Evolutionary conservation across 2,797 vertebrate species (phyloP).

Genomic region (Chiropotes sagulatus): DNA sequence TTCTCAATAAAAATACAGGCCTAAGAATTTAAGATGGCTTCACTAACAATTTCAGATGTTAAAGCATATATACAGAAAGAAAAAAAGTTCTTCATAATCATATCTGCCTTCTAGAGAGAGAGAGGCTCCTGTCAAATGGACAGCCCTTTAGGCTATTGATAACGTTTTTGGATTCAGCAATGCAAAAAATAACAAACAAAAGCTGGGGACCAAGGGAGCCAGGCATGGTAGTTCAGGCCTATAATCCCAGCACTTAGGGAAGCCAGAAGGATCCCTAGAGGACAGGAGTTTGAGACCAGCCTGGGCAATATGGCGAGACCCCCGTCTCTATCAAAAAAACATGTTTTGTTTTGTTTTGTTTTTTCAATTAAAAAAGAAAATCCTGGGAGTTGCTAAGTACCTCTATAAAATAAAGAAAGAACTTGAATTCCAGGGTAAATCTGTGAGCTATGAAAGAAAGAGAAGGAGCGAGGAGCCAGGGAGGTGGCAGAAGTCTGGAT

Average conservation of each 20-base stretch:
- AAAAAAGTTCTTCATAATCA: not conserved
- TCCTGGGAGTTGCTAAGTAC: not conserved
- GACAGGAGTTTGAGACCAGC: no score
- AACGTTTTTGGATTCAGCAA: not conserved
- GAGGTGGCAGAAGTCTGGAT: not conserved
- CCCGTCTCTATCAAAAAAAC: no score
- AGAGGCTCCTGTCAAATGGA: not conserved
- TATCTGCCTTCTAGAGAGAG: not conserved
- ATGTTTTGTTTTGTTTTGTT: no score
- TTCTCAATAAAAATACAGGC: not conserved
- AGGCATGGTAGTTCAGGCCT: no score
- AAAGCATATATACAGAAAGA: not conserved
- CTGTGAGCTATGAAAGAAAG: not conserved
- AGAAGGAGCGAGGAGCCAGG: not conserved
- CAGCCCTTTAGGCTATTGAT: not conserved
- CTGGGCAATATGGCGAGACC: no score
- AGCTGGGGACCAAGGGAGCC: not conserved
- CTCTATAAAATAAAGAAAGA: not conserved
- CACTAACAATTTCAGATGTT: not conserved
- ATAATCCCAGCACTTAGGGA: no score
- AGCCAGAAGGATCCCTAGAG: no score
- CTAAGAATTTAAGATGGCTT: not conserved
- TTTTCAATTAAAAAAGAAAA: no score
- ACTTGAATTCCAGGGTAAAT: not conserved
- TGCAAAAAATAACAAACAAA: constrained; percentile 25